phyloP scores from a whole-genome alignment of 2,888 invertebrate species.

The Nomada flava region DNA sequence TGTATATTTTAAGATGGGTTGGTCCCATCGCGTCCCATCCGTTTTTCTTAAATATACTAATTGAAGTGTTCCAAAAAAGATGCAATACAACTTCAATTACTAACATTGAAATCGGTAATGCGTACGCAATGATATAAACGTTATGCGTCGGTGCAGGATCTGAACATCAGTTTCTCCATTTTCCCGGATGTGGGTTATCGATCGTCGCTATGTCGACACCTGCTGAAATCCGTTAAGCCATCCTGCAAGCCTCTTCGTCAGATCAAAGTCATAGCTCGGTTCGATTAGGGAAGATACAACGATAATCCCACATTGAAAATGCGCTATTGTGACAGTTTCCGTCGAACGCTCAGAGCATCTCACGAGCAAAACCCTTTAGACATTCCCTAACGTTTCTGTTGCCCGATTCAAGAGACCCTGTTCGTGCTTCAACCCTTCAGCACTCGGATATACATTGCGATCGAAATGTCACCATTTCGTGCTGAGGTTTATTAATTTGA shows the following conservation, averaged over 20 bases:
- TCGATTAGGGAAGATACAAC: conserved; percentile 58
- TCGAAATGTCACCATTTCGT: conserved; percentile 13
- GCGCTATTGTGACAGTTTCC: conserved; percentile 63
- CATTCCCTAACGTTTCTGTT: conserved; percentile 19
- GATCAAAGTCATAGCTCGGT: conserved; percentile 45
- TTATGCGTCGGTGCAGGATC: neutral
- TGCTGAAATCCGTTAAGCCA: conserved; percentile 4
- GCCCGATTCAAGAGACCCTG: conserved; percentile 11
- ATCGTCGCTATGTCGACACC: neutral
- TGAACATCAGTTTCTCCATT: neutral
- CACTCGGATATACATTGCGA: neutral
- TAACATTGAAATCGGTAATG: too few species aligned
- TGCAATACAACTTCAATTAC: too few species aligned
- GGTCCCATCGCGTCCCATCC: too few species aligned
- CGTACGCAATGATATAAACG: neutral
- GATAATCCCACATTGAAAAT: conserved; percentile 59
- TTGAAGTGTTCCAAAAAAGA: too few species aligned
- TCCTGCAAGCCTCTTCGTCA: conserved; percentile 1
- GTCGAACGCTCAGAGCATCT: conserved; percentile 22
- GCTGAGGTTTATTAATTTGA: too few species aligned
- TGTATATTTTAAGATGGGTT: neutral
- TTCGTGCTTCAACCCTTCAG: neutral
- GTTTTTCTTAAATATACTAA: too few species aligned
- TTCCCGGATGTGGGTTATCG: conserved; percentile 14
- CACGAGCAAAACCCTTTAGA: conserved; percentile 9